Evolutionary conservation across 2,888 invertebrate species (phyloP).

Genomic region (Tridacna crocea): DNA sequence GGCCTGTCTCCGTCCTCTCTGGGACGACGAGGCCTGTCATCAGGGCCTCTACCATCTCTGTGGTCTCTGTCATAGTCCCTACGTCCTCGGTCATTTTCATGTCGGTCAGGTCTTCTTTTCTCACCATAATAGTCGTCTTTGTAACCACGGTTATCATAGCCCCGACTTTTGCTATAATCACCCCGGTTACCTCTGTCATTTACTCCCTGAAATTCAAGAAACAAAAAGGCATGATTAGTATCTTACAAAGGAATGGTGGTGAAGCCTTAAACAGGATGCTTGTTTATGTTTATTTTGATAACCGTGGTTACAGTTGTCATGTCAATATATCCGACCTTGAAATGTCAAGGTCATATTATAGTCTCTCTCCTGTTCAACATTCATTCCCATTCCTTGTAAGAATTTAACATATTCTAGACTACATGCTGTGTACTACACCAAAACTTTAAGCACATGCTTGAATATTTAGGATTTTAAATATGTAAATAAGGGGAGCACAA

Average conservation of each 20-base stretch:
- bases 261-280: slow-evolving; percentile 50
- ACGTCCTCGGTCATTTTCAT: slow-evolving; percentile 38
- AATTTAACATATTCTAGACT: slow-evolving; percentile 52
- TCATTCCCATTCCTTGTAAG: slow-evolving; percentile 56
- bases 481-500: background rate
- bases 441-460: slow-evolving; percentile 32
- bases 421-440: slow-evolving; percentile 38
- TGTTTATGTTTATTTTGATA: slow-evolving; percentile 45
- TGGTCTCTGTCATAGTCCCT: slow-evolving; percentile 51
- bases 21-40: slow-evolving; percentile 40
- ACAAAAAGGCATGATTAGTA: slow-evolving; percentile 48
- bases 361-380: slow-evolving; percentile 49
- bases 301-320: slow-evolving; percentile 56
- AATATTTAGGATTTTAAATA: background rate
- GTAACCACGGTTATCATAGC: slow-evolving; percentile 71
- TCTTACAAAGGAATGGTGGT: slow-evolving; percentile 57
- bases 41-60: slow-evolving; percentile 41
- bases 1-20: slow-evolving; percentile 39
- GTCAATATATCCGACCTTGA: slow-evolving; percentile 8
- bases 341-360: slow-evolving; percentile 50
- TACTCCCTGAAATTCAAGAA: slow-evolving; percentile 50
- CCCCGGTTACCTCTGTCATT: slow-evolving; percentile 64
- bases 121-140: slow-evolving; percentile 47
- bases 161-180: slow-evolving; percentile 60
- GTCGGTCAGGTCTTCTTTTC: slow-evolving; percentile 35